These are phyloP conservation scores for Hyposoter didymator DNA, from an alignment of 2,888 invertebrate genomes.

Conservation along the genomic window DNA sequence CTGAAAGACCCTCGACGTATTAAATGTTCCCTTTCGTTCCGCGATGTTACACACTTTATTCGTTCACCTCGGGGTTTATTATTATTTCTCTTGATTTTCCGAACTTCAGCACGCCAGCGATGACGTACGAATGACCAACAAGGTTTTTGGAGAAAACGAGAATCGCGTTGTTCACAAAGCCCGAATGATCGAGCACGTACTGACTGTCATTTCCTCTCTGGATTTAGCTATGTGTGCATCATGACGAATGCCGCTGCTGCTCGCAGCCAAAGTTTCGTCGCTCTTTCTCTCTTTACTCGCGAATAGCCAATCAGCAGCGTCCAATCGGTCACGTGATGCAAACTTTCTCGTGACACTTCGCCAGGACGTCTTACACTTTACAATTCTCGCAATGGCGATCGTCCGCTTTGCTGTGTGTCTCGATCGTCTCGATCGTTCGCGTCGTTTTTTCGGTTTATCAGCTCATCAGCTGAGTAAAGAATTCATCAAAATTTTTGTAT, in stretches of 20 bases:
- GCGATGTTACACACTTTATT: background rate
- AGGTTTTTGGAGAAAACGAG: conserved; percentile 14
- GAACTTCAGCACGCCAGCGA: conserved; percentile 13
- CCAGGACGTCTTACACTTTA: conserved; percentile 11
- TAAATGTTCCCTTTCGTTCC: conserved; percentile 8
- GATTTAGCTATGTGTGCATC: conserved; percentile 8
- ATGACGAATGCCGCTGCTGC: conserved; percentile 8
- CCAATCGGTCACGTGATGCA: conserved; percentile 34
- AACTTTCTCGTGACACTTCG: conserved; percentile 14
- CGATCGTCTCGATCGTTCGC: background rate
- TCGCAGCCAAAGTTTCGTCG: background rate
- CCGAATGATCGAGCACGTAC: conserved; percentile 43
- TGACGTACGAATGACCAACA: conserved; percentile 42
- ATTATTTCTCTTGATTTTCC: background rate
- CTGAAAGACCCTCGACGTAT: conserved; percentile 29
- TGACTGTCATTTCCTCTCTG: conserved; percentile 49
- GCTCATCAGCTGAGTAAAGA: background rate
- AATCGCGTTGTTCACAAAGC: conserved; percentile 29
- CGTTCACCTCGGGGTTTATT: conserved; percentile 25
- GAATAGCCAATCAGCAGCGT: conserved; percentile 24
- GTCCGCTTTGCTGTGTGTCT: background rate
- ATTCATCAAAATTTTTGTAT: background rate
- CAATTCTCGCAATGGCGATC: background rate
- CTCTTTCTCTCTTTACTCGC: background rate
- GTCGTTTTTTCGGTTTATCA: background rate